These are phyloP conservation scores for Sinocyclocheilus grahami DNA, from an alignment of 2,113 vertebrate genomes.

Conservation along the genomic window DNA sequence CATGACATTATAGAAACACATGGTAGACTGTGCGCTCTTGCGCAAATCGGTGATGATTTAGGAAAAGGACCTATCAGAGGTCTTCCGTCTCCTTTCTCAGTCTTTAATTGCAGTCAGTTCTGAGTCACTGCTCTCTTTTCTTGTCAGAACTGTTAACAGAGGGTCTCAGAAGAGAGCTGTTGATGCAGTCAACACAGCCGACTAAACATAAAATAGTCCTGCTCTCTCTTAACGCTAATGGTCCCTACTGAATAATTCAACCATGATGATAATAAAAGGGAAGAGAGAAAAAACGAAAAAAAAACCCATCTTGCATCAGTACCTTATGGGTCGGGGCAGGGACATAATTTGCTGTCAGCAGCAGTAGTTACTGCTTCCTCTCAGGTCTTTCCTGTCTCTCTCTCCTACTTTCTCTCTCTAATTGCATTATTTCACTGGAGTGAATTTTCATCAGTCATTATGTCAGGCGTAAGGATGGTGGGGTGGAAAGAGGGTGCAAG, in stretches of 20 bases:
- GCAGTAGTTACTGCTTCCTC: constrained; percentile 54
- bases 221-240: constrained; percentile 78
- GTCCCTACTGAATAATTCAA: constrained; percentile 84
- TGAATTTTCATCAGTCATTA: constrained; percentile 67
- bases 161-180: constrained; percentile 73
- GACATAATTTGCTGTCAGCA: constrained; percentile 78
- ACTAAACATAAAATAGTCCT: constrained; percentile 82
- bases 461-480: constrained; percentile 38
- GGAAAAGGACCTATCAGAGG: constrained; percentile 41
- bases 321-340: constrained; percentile 70
- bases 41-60: constrained; percentile 56
- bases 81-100: constrained; percentile 58
- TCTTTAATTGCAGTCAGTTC: constrained; percentile 77
- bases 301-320: constrained; percentile 73
- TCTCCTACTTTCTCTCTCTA: constrained; percentile 43
- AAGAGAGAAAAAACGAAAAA: constrained; percentile 49
- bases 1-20: background rate
- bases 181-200: constrained; percentile 71
- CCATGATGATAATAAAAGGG: constrained; percentile 75
- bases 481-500: constrained; percentile 31
- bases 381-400: constrained; percentile 50
- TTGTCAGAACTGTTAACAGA: constrained; percentile 71
- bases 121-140: constrained; percentile 66
- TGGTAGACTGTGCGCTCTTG: background rate
- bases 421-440: constrained; percentile 59